A percentile compares a stretch with the other conserved stretches of the same genome.
phyloP scores from a whole-genome alignment of 2,888 invertebrate species.

The Adineta ricciae region DNA sequence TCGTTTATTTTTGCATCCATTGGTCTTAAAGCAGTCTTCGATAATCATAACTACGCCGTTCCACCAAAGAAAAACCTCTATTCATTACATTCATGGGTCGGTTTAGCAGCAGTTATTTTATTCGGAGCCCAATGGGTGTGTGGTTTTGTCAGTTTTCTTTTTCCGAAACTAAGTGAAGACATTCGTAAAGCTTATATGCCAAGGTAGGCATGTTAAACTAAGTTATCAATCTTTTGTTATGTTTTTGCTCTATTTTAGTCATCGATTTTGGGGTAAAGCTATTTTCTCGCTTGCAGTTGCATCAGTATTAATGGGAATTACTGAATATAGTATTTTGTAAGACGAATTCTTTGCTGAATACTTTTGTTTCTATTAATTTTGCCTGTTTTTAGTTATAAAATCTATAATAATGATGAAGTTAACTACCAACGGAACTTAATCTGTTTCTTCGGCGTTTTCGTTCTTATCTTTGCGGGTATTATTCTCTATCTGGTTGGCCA shows the following conservation, averaged over 20 bases:
- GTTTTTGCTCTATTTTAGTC: not conserved
- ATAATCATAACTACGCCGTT: slow-evolving; percentile 59
- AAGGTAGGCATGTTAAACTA: slow-evolving; percentile 34
- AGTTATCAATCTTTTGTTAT: not conserved
- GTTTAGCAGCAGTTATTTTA: slow-evolving; percentile 62
- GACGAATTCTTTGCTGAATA: not conserved
- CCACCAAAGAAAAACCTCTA: slow-evolving; percentile 39
- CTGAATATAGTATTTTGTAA: slow-evolving; percentile 53
- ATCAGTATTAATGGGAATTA: slow-evolving; percentile 64
- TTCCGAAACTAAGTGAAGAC: slow-evolving; percentile 60
- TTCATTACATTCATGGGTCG: slow-evolving; percentile 69
- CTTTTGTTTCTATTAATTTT: no score
- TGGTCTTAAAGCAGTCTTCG: slow-evolving; percentile 67
- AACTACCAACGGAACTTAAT: not conserved
- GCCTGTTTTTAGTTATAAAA: not conserved
- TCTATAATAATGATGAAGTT: not conserved
- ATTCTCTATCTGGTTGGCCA: not conserved
- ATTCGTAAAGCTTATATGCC: slow-evolving; percentile 62
- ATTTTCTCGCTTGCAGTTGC: slow-evolving; percentile 63
- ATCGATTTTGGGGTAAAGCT: slow-evolving; percentile 52
- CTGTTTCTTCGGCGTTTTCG: not conserved
- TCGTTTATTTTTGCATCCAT: slow-evolving; percentile 63
- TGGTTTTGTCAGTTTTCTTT: slow-evolving; percentile 65
- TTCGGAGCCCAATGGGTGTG: slow-evolving; percentile 63
- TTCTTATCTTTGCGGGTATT: not conserved